Evolutionary conservation across 1,140 invertebrate species (phyloP).

Genomic region (Tyrophagus putrescentiae): DNA sequence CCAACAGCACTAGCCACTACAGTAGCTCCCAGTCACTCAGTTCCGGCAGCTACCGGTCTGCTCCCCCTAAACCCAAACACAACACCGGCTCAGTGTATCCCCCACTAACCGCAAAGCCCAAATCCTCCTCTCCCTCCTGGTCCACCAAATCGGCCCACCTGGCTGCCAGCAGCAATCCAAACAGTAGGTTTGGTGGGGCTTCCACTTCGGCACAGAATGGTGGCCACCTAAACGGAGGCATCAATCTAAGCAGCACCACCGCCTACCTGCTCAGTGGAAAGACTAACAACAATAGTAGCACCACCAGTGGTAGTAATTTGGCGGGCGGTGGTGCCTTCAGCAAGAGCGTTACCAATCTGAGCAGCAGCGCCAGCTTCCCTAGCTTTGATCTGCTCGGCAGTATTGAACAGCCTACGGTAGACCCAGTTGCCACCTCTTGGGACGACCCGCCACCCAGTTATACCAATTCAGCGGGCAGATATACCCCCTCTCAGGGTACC

Average conservation of each 20-base stretch:
- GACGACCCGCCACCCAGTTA: too few species aligned
- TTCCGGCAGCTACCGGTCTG: not conserved
- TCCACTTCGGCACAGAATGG: too few species aligned
- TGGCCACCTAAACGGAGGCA: not conserved
- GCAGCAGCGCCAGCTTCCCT: not conserved
- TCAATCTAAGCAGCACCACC: constrained; percentile 16
- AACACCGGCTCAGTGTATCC: not conserved
- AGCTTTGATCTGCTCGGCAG: not conserved
- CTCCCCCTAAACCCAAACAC: constrained; percentile 1
- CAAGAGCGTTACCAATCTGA: constrained; percentile 1
- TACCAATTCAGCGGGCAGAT: too few species aligned
- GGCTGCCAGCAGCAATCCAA: too few species aligned
- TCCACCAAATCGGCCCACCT: not conserved
- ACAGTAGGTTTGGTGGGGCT: too few species aligned
- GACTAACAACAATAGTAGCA: not conserved
- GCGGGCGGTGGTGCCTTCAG: not conserved
- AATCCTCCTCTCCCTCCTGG: not conserved
- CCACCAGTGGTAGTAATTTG: not conserved
- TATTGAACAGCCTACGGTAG: too few species aligned
- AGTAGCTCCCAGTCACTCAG: constrained; percentile 6
- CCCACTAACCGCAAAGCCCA: not conserved
- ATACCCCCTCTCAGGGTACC: too few species aligned
- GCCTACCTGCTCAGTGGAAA: constrained; percentile 21
- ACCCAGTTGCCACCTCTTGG: too few species aligned
- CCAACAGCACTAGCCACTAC: not conserved